phyloP scores from a whole-genome alignment of 2,113 vertebrate species.

The Typhlomys cinereus region DNA sequence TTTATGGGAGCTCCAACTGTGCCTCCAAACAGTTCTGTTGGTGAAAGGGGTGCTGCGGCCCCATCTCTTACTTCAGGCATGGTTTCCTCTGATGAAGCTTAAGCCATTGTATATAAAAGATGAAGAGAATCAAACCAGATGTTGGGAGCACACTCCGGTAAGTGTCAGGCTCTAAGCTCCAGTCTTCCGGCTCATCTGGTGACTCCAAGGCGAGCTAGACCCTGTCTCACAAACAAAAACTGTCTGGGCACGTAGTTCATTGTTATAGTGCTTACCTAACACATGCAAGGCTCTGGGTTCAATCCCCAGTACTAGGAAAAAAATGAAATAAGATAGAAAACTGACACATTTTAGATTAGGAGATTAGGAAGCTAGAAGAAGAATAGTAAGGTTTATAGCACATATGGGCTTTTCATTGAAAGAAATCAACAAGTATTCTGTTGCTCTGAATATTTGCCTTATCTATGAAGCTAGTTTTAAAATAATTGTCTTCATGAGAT shows the following conservation, averaged over 20 bases:
- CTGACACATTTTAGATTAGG: neutral
- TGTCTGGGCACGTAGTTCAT: neutral
- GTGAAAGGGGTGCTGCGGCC: neutral
- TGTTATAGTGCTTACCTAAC: neutral
- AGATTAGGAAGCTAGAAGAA: neutral
- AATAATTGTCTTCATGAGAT: neutral
- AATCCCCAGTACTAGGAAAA: neutral
- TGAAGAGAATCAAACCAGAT: neutral
- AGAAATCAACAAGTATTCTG: neutral
- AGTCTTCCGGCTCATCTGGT: neutral
- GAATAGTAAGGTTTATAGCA: neutral
- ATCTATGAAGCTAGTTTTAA: slow-evolving; percentile 11
- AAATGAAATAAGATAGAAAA: neutral
- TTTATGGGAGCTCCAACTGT: no score
- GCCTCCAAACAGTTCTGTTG: neutral
- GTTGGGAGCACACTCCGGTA: neutral
- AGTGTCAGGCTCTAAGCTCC: neutral
- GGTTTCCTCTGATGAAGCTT: neutral
- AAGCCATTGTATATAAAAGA: neutral
- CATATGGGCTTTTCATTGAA: neutral
- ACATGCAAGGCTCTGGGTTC: neutral
- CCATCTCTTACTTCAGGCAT: neutral
- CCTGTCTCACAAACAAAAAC: neutral
- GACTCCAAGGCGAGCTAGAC: neutral
- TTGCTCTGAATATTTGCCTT: neutral